Percentiles rank a stretch among this genome's conserved stretches.
Evolutionary conservation across 2,113 vertebrate species (phyloP).

Genomic region (Dasyurus viverrinus): DNA sequence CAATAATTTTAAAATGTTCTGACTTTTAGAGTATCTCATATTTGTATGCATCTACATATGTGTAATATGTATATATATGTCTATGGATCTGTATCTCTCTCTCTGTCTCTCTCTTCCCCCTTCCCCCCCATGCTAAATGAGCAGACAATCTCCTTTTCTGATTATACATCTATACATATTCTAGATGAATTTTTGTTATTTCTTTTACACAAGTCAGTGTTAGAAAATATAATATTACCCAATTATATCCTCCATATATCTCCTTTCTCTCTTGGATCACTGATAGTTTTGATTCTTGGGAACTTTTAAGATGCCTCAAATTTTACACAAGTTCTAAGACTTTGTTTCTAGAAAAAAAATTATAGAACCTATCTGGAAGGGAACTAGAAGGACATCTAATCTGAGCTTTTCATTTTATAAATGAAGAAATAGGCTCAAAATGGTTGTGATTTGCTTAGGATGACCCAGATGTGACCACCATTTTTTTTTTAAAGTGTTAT

Average conservation of each 20-base stretch:
- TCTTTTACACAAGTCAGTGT: not conserved
- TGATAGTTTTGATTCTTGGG: not conserved
- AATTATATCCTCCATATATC: not conserved
- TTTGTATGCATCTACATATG: not conserved
- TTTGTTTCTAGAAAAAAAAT: not conserved
- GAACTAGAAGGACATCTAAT: not conserved
- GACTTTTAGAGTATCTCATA: too few relatives aligned
- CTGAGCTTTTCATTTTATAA: not conserved
- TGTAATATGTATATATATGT: not conserved
- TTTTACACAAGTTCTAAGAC: not conserved
- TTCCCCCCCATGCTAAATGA: not conserved
- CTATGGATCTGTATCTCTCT: not conserved
- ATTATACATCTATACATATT: not conserved
- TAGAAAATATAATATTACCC: not conserved
- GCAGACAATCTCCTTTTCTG: not conserved
- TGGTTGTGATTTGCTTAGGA: not conserved
- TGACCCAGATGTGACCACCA: not conserved
- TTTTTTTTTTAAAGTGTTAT: not conserved
- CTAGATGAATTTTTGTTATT: not conserved
- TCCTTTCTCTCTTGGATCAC: not conserved
- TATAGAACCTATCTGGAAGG: not conserved
- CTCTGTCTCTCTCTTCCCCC: too few relatives aligned
- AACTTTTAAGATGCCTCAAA: not conserved
- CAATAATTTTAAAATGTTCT: too few relatives aligned
- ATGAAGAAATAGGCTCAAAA: not conserved